A percentile compares a stretch with the other conserved stretches of the same genome.
Evolutionary conservation across 2,113 vertebrate genomes (phyloP).

Genomic region (Pardalotus punctatus): DNA sequence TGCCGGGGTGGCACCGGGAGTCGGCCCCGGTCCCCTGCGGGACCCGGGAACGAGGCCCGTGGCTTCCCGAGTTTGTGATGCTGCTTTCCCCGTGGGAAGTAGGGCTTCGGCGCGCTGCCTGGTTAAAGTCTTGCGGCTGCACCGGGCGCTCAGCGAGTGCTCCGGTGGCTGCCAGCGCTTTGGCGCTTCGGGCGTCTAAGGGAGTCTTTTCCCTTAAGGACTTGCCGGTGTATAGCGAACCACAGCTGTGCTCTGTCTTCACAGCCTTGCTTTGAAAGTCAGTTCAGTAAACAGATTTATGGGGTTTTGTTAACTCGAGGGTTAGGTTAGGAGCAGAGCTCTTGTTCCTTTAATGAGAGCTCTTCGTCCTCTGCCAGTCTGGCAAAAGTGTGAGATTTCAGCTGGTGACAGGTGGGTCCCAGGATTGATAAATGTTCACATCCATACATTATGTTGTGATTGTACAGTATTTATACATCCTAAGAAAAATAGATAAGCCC

Average conservation of each 20-base stretch:
- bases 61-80: neutral
- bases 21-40: too few relatives aligned
- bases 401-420: neutral
- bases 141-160: rapidly evolving
- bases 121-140: neutral
- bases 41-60: too few relatives aligned
- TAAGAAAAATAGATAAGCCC: neutral
- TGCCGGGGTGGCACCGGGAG: too few relatives aligned
- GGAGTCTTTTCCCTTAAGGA: rapidly evolving
- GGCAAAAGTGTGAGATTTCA: neutral
- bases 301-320: neutral
- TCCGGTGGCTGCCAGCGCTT: rapidly evolving
- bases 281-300: rapidly evolving
- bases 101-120: neutral
- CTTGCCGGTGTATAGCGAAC: rapidly evolving
- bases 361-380: rapidly evolving
- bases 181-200: rapidly evolving
- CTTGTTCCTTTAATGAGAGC: too few relatives aligned
- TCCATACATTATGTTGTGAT: neutral
- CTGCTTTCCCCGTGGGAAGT: rapidly evolving
- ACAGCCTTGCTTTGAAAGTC: neutral
- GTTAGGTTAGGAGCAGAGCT: neutral
- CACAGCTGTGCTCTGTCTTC: neutral
- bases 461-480: neutral
- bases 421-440: rapidly evolving